These are phyloP conservation scores for Brachyptera risi DNA, from an alignment of 2,888 invertebrate genomes.

Conservation along the genomic window DNA sequence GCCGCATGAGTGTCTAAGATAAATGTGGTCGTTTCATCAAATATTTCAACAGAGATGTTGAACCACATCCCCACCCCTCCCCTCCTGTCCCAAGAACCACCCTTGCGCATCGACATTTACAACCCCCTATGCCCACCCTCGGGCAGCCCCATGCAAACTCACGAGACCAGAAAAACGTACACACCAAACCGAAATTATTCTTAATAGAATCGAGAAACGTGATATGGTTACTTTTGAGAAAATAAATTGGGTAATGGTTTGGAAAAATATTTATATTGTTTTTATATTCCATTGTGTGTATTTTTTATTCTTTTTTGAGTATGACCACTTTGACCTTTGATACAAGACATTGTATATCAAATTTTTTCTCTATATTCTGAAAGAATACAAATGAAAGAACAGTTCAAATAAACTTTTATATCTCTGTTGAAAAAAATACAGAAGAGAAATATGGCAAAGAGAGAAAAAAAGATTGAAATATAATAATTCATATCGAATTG, in stretches of 20 bases:
- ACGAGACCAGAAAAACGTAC: not conserved
- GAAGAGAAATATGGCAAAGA: too few relatives aligned
- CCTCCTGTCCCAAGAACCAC: not conserved
- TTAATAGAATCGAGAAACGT: not conserved
- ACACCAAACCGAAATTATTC: not conserved
- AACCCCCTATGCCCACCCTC: not conserved
- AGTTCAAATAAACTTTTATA: too few relatives aligned
- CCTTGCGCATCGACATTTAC: not conserved
- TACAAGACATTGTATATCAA: too few relatives aligned
- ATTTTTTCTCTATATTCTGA: too few relatives aligned
- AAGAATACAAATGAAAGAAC: too few relatives aligned
- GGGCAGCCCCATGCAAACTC: not conserved
- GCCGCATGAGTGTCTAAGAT: not conserved
- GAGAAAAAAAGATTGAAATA: too few relatives aligned
- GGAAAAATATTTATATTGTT: not conserved
- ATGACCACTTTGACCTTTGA: too few relatives aligned
- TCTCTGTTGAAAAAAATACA: too few relatives aligned
- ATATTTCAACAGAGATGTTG: slow-evolving; percentile 9
- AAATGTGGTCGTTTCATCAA: not conserved
- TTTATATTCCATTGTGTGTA: not conserved
- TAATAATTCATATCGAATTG: too few relatives aligned
- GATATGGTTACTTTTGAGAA: not conserved
- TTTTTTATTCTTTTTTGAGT: too few relatives aligned
- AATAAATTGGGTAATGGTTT: not conserved
- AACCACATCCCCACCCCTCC: not conserved